Evolutionary conservation across 37 sponge, comb jelly and placozoan species (phyloP), one percentile per base, ranked within the genome.

Genomic region (Geodia barretti): DNA sequence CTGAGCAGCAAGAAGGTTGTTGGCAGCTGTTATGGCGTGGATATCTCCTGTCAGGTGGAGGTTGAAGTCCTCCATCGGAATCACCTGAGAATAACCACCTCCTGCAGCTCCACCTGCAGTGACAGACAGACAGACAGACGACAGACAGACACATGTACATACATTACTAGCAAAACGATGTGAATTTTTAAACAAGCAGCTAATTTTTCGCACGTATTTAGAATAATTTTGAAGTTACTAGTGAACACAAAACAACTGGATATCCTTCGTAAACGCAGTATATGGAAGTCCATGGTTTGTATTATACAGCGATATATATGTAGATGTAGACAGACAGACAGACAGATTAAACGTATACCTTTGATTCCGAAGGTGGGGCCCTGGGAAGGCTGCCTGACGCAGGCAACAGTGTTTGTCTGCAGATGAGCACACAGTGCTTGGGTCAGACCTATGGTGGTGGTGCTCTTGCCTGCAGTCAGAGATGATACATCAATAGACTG

Each of bases 311-410:
- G n/a, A n/a, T n/a, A n/a, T n/a, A n/a, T n/a, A n/a, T 8, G 20
- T 33, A 35, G 4, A 31, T 31, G 17, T 33, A 70, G 24, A 8
- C 24, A 66, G 68, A 25, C 24, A 28, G 40, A 25, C 30, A 20
- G 14, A 4, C 3, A 81, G 24, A 1, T 1, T 11, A 36, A 25
- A 30, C 47, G 2, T n/a, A n/a, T 38, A 85, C 90, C 99, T 87
- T 98, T 98, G 67, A 98, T 98, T 39, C 99, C 99, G 87, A 98
- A 98, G 9, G 99, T 98, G 14, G 99, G 99, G 38, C 99, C 99
- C 63, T 97, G 97, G 14, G 95, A 94, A 3, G 99, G 99, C 70
- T 98, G 99, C 34, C 99, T 60, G 32, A 98, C 90, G 83, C 99
- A 98, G 2, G 99, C 97, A 82, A 98, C 87, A 26, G 73, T 76